phyloP scores from a whole-genome alignment of 2,888 invertebrate genomes.

The Orchesellides sinensis region DNA sequence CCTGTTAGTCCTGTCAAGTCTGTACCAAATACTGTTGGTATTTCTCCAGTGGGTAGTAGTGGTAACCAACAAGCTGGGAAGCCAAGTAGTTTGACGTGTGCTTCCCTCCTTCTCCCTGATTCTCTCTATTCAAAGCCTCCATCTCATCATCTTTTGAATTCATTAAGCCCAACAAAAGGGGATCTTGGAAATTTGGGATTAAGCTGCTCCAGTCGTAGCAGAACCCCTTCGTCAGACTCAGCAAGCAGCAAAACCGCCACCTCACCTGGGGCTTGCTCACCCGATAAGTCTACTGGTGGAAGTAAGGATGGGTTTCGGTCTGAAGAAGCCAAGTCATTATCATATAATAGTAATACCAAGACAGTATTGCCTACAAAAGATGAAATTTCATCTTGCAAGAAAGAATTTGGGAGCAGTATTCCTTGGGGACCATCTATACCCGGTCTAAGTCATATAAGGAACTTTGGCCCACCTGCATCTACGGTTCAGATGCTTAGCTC shows the following conservation, averaged over 20 bases:
- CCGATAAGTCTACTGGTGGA: constrained; percentile 34
- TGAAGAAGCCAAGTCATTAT: constrained; percentile 30
- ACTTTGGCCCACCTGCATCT: constrained; percentile 8
- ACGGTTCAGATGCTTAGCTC: background rate
- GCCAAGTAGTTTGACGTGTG: constrained; percentile 60
- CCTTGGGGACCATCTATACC: constrained; percentile 48
- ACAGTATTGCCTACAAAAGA: constrained; percentile 40
- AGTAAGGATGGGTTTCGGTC: constrained; percentile 47
- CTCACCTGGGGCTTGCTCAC: constrained; percentile 40
- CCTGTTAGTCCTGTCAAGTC: constrained; percentile 52
- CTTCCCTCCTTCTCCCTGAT: constrained; percentile 61
- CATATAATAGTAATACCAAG: no score
- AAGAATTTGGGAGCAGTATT: constrained; percentile 57
- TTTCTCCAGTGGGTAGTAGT: background rate
- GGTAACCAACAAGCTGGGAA: background rate
- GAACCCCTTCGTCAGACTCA: constrained; percentile 61
- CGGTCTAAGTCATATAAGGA: constrained; percentile 47
- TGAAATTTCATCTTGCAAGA: constrained; percentile 52
- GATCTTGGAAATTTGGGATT: constrained; percentile 35
- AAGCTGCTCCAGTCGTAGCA: constrained; percentile 44
- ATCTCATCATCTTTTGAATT: constrained; percentile 51
- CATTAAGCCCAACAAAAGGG: constrained; percentile 62
- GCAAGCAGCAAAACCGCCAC: constrained; percentile 16
- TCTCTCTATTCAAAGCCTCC: constrained; percentile 32
- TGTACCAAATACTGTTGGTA: background rate